Base-by-base conservation (phyloP, 2,888 invertebrate species). In the Pandemis heparana region DNA sequence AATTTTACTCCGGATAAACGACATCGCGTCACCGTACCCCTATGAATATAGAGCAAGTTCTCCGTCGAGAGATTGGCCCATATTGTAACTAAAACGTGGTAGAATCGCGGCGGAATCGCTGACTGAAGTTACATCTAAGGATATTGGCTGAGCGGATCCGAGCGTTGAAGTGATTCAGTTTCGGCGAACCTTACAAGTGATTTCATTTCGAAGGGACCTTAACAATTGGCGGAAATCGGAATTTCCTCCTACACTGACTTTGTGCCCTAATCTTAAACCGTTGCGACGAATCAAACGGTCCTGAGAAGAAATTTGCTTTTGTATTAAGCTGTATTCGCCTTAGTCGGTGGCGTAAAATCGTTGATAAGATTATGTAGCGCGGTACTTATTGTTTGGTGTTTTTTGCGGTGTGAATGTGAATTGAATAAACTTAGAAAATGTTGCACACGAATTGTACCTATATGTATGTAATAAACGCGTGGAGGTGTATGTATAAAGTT, bases 221-320 rank as follows among this genome's bases (percentile, higher is more conserved):
- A 80, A 85, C 87, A 88, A 89, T 88, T 84, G 88, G 77, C 88
- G 91, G 90, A 91, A 90, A 90, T 88, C 85, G 86, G 82, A 83
- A 87, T 89, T 89, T 87, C 83, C 83, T 81, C 81, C 81, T 82
- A 85, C 82, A 84, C 82, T 80, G 82, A 80, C 84, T 84, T 83
- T 83, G 81, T 78, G 79, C 79, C 86, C 85, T 87, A 88, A 89
- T 89, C 87, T 84, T 77, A 78, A 83, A 87, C 83, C 85, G 82
- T 80, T 84, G 81, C 83, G 82, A 86, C 87, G 87, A 88, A 89
- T 89, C 86, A 87, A 87, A 85, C 81, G 83, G 79, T 76, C 80
- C 76, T 79, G 72, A 63, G 65, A 71, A 70, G 77, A 82, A 80
- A 80, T 82, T 81, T 78, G 76, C 79, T 79, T 81, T 81, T 77